Conservation (phyloP, 2,888 invertebrate genomes). For the Drosophila niveifrons region DNA sequence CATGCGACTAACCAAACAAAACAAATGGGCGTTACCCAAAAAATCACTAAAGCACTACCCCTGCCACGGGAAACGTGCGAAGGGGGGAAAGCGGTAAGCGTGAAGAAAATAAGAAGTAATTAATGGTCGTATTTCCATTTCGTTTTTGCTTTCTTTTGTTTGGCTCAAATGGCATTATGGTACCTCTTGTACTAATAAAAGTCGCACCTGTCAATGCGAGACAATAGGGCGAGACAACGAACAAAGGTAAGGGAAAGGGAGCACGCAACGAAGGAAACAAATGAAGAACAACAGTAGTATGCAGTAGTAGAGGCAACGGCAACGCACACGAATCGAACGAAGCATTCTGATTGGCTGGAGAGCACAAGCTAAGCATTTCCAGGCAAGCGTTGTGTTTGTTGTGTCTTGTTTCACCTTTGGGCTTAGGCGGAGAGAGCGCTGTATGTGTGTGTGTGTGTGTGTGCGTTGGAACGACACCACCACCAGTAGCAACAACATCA, state of each 20-base stretch:
- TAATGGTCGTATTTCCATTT: constrained; percentile 75
- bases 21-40: constrained; percentile 76
- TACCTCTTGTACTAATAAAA: constrained; percentile 54
- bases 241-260: not conserved
- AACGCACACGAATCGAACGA: constrained; percentile 44
- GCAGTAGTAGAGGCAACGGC: constrained; percentile 19
- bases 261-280: constrained; percentile 39
- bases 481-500: constrained; percentile 54
- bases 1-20: constrained; percentile 73
- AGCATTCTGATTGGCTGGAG: constrained; percentile 58
- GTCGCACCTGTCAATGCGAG: constrained; percentile 73
- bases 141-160: constrained; percentile 73
- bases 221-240: constrained; percentile 17
- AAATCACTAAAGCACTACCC: constrained; percentile 52
- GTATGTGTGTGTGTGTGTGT: constrained; percentile 17
- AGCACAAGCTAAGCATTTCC: constrained; percentile 47
- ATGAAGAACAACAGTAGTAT: constrained; percentile 40
- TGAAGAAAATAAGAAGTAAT: constrained; percentile 65
- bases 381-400: constrained; percentile 41
- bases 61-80: constrained; percentile 45
- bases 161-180: constrained; percentile 49
- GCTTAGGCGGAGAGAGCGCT: constrained; percentile 44
- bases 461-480: constrained; percentile 52
- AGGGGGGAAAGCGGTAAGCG: constrained; percentile 6
- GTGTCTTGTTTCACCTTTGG: constrained; percentile 48